Evolutionary conservation across 2,888 invertebrate genomes (phyloP).

Genomic region (Lasioglossum leucozonium): DNA sequence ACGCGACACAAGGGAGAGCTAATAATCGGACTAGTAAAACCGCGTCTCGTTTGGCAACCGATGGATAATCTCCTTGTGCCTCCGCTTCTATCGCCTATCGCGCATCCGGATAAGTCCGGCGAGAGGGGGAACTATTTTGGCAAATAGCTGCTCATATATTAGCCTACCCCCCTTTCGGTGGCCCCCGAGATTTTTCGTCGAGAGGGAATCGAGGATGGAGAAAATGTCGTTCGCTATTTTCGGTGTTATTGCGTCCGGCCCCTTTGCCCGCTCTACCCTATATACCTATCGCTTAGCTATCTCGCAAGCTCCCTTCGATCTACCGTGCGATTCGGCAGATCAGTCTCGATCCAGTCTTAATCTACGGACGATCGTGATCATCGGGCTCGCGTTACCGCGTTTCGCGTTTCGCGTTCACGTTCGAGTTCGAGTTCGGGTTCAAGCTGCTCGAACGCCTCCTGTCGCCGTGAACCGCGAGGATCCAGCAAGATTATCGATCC

Average conservation of each 20-base stretch:
- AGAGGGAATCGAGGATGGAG: conserved; percentile 69
- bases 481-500: not conserved
- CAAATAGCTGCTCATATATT: conserved; percentile 78
- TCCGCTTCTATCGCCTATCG: conserved; percentile 1
- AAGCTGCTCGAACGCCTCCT: not conserved
- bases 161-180: conserved; percentile 46
- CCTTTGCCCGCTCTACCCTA: conserved; percentile 25
- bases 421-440: not conserved
- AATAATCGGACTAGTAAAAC: conserved; percentile 68
- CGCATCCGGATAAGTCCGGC: conserved; percentile 7
- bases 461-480: conserved; percentile 5
- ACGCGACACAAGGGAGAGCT: conserved; percentile 50
- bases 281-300: conserved; percentile 26
- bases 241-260: conserved; percentile 79
- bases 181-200: conserved; percentile 53
- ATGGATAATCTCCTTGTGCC: conserved; percentile 72
- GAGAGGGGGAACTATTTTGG: conserved; percentile 79
- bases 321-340: conserved; percentile 49
- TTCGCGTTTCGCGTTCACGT: not conserved
- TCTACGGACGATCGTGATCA: conserved; percentile 60
- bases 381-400: conserved; percentile 37
- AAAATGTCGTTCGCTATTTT: conserved; percentile 83
- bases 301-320: conserved; percentile 30
- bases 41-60: conserved; percentile 77
- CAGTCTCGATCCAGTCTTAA: conserved; percentile 69